Base-by-base conservation (phyloP, 2,797 vertebrate genomes). In the Oreochromis grahami region DNA sequence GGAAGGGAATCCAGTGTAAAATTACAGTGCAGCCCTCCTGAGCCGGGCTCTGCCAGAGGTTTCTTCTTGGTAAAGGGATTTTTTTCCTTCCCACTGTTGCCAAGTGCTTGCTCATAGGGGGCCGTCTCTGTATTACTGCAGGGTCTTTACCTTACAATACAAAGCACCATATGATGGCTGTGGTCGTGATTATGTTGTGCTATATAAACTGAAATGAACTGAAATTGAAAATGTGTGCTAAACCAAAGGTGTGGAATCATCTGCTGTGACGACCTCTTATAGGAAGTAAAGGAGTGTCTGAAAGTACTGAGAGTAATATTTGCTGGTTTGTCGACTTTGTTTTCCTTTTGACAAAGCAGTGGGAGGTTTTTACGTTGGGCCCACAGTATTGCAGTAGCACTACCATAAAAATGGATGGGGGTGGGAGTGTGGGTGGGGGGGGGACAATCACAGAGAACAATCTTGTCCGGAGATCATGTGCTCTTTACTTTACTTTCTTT, bases 381-480 rank as follows among this genome's bases (percentile, higher is more conserved):
- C 63, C 77, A 6, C 58, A 48, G 45, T 32, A 74, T 74, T 83
- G 68, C 79, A 36, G 83, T 8, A 76, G 48, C 82, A 77, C 19
- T 36, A 45, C 58, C 32, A 60, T 70, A 26, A 55, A 77, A 32
- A 70, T 19, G 10, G 52, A 43, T 24, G 63, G 13, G 4, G 38
- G 21, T 63, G 60, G 60, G 60, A 63, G 36, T 38, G 36, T 10
- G 36, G 8, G 36, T 7, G 21, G 38, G 29, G 32, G 29, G 32
- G 56, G 29, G 26, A 26, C 41, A 85, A 17, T 74, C 29, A 17
- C 4, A 55, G 85, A 80, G 81, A 86, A 80, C 52, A 63, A 38
- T 84, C 55, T 45, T 8, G 56, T 84, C 83, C 85, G 52, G 81
- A 87, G 78, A 82, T 81, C 17, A 76, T 93, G 92, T 26, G 26